phyloP scores from a whole-genome alignment of 2,888 invertebrate genomes.

The Caenorhabditis sp. region DNA sequence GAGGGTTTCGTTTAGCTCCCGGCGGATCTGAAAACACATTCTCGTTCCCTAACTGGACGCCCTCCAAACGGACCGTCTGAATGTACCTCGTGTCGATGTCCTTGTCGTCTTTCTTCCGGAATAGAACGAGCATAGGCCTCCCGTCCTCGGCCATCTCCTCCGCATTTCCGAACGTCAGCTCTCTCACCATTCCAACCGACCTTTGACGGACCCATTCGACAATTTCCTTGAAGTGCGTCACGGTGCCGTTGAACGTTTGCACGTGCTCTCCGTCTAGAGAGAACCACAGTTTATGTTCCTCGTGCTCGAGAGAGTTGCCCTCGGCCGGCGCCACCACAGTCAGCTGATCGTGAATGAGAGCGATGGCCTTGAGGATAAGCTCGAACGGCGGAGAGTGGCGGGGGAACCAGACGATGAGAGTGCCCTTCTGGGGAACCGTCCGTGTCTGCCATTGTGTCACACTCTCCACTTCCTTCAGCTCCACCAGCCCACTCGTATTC shows the following conservation, averaged over 20 bases:
- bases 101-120: constrained; percentile 13
- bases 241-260: constrained; percentile 21
- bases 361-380: constrained; percentile 34
- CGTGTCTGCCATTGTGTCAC: constrained; percentile 36
- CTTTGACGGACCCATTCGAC: constrained; percentile 24
- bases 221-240: constrained; percentile 38
- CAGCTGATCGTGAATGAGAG: constrained; percentile 23
- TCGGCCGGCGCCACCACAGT: constrained; percentile 22
- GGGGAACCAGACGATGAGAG: constrained; percentile 46
- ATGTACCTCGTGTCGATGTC: constrained; percentile 24
- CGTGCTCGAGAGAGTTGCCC: constrained; percentile 19
- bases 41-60: neutral
- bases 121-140: constrained; percentile 36
- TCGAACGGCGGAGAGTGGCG: constrained; percentile 35
- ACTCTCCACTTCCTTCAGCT: constrained; percentile 28
- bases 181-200: constrained; percentile 26
- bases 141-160: constrained; percentile 43
- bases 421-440: constrained; percentile 12
- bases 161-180: constrained; percentile 43
- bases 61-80: constrained; percentile 9
- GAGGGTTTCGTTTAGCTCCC: constrained; percentile 10
- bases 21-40: constrained; percentile 27
- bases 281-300: constrained; percentile 38
- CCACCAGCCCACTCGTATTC: constrained; percentile 20
- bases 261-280: constrained; percentile 41